Base-by-base conservation (phyloP, 92 coral and sea anemone genomes). In the Pocillopora grandis region DNA sequence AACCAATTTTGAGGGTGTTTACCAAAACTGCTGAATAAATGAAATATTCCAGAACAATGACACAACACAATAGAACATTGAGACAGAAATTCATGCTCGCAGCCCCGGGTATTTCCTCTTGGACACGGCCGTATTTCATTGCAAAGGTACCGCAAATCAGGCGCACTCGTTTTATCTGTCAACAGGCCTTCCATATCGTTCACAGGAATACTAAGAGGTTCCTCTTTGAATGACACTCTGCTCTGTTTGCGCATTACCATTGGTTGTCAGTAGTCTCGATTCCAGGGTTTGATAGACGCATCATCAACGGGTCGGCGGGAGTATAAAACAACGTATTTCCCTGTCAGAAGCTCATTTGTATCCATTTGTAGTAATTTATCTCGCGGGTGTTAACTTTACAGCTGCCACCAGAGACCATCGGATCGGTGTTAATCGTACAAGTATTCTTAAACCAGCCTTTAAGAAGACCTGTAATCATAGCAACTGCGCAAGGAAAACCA, bases 321-420 rank as follows among this genome's bases (percentile, higher is more conserved):
- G 72, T 83, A 83, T 82, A 83, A 83, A 83, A 65, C 36, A 16
- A 20, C 74, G 86, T 83, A 63, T 62, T 82, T 21, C 80, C 86
- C 72, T 82, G 79, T 82, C 86, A 82, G 72, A 74, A 82, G 86
- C 80, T 74, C 80, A 83, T 83, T 83, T 83, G 86, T 83, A 73
- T 83, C 86, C 80, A 83, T 83, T 83, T 83, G 86, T 72, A 83
- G 80, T 74, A 70, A 83, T 83, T 83, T 60, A 82, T 62, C 72
- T 82, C 71, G 79, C 49, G 79, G 86, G 86, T 82, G 80, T 74
- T 74, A 64, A 83, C 86, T 49, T 73, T 83, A 62, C 63, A 49
- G 78, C 27, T 27, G 57, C 27, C 61, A 49, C 27, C 42, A 12
- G 71, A 72, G 55, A 36, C 27, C 70, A 66, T 62, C 21, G 31